Evolutionary conservation across 1,140 invertebrate genomes (phyloP).

Genomic region (Ostrea edulis): DNA sequence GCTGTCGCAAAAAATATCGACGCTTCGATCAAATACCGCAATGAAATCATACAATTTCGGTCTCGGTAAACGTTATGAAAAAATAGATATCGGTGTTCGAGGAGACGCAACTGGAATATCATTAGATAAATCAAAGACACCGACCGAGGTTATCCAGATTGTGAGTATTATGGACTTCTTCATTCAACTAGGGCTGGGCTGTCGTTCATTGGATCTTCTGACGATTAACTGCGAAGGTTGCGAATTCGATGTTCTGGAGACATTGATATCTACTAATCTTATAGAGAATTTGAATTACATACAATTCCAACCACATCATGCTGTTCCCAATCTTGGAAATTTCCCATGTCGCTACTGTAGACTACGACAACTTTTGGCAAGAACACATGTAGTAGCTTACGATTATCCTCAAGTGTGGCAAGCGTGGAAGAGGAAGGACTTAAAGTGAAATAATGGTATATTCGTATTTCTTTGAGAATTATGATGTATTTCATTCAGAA

Average conservation of each 20-base stretch:
- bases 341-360: not conserved
- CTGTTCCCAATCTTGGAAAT: too few relatives aligned
- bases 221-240: conserved; percentile 53
- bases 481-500: too few relatives aligned
- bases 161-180: not conserved
- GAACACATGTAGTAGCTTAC: not conserved
- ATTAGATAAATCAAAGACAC: too few relatives aligned
- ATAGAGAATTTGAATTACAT: conserved; percentile 41
- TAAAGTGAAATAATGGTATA: too few relatives aligned
- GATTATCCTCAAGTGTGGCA: not conserved
- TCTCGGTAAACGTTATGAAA: too few relatives aligned
- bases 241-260: conserved; percentile 42
- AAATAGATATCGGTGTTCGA: too few relatives aligned
- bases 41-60: too few relatives aligned
- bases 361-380: not conserved
- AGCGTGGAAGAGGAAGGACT: not conserved
- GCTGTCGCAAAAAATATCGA: too few relatives aligned
- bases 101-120: too few relatives aligned
- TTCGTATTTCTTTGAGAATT: too few relatives aligned
- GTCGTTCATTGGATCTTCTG: conserved; percentile 27
- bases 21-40: too few relatives aligned
- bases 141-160: not conserved
- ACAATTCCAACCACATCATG: conserved; percentile 44
- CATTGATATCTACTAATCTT: not conserved
- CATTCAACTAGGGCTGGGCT: conserved; percentile 1